Conservation (phyloP, 2,797 vertebrate genomes). For the Falco columbarius region DNA sequence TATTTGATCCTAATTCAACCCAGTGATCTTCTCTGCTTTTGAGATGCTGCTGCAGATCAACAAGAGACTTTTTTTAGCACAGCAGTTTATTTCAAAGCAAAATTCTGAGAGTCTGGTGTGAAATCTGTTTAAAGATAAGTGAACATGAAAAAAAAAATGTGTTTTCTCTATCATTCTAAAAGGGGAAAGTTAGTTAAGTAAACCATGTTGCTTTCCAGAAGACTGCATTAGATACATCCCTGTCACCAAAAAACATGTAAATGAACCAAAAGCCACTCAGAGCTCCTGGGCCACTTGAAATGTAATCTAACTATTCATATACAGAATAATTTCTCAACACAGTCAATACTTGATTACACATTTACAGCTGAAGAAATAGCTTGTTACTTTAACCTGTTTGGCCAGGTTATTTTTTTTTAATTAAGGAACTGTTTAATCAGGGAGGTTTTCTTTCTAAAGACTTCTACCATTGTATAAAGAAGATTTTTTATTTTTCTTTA, state of each 20-base stretch:
- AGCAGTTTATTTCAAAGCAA: neutral
- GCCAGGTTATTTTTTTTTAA: neutral
- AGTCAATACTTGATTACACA: neutral
- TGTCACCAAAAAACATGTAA: neutral
- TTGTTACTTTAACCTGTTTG: neutral
- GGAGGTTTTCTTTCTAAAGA: neutral
- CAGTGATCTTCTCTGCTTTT: conserved; percentile 73
- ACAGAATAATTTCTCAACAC: neutral
- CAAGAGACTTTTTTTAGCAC: neutral
- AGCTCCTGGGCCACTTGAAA: neutral
- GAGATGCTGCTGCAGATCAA: neutral
- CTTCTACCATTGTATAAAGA: neutral
- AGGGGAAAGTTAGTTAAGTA: neutral
- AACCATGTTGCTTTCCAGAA: neutral
- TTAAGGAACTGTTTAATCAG: neutral
- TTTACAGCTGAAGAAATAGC: neutral
- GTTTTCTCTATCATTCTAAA: neutral
- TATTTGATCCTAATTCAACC: conserved; percentile 77
- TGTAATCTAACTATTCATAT: neutral
- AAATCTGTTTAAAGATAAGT: neutral
- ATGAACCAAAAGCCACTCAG: neutral
- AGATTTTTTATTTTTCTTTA: neutral
- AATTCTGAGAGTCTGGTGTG: neutral
- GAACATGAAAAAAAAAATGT: neutral
- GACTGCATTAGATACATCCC: neutral